Base-by-base conservation (phyloP, 2,797 vertebrate genomes). In the Denticeps clupeoides region DNA sequence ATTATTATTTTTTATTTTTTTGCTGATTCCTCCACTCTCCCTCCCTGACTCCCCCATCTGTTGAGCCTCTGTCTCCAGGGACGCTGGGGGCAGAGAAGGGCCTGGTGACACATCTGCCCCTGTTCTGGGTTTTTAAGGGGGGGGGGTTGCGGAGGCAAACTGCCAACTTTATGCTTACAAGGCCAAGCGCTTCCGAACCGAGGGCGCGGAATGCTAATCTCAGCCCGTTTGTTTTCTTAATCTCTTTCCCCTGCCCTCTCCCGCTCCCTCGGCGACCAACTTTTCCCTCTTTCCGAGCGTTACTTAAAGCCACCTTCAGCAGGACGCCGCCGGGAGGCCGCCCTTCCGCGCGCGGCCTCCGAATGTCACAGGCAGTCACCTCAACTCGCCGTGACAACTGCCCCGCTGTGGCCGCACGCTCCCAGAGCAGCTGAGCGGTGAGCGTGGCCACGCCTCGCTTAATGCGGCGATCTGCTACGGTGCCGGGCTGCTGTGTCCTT, bases 61-160 rank as follows among this genome's bases (percentile, higher is more conserved):
- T 83, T 82, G 78, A 66, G 65, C 52, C 19, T 54, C 31, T 65
- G 77, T 81, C 70, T 78, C 51, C 12, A 22, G 75, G 67, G 78
- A 74, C 62, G 56, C 43, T 60, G 68, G 68, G 71, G 74, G 68
- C 74, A 80, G 69, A 59, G 49, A 58, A 72, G 58, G 68, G 63
- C 70, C 62, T 53, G 16, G 68, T 68, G 65, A 75, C 78, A 79
- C 78, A 81, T 78, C 78, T 82, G 79, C 75, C 66, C 70, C 61
- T 32, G 47, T 60, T 41, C 33, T 47, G 46, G 54, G 55, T 51
- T 49, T 58, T 66, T 55, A 60, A 24, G 58, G n/a, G 27, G 3
- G 27, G 7, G 27, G 26, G 26, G 29, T 12, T 35, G 32, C 32
- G 3, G 44, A 41, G 50, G 38, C 37, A 32, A 41, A 4, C 16